Evolutionary conservation across 2,113 vertebrate species (phyloP), one percentile per base, ranked within the genome.

Genomic region (Geococcyx californianus): DNA sequence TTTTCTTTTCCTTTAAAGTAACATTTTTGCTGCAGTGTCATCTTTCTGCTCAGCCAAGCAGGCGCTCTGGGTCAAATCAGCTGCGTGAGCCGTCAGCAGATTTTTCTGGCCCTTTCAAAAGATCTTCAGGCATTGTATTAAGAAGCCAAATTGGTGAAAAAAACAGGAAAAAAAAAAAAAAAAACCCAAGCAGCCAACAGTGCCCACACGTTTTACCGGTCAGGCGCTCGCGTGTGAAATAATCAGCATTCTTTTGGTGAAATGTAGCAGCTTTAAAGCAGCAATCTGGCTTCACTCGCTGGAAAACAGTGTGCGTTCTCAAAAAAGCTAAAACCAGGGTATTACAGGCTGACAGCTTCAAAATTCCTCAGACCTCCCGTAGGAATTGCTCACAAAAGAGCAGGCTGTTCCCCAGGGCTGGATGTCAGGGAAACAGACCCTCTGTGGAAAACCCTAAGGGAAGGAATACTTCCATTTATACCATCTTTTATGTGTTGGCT

Each of bases 41-140:
- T 97, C 96, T 96, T 97, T 97, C 96, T 96, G 96, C 96, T 96
- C 94, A 96, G 95, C 94, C 93, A 96, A 97, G 96, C 96, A 97
- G 94, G 90, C 88, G 51, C 84, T 95, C 93, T 56, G 95, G 97
- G 97, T 98, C 97, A 92, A 73, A 97, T 98, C 97, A 96, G 97
- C 82, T 87, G 95, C 95, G 17, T 74, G 93, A 97, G 97, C 97
- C 91, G 96, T 98, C 98, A 98, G 98, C 98, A 98, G 97, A 96
- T 96, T 97, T 95, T 94, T 92, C 84, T 83, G 91, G 91, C 91
- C 80, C 92, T 89, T 95, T 93, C 89, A 93, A 93, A 93, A 87
- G 91, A 91, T 94, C 95, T 93, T 95, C 90, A 90, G 86, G 95
- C 85, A 78, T 87, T 90, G 76, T 87, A 60, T 56, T 42, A 93